Evolutionary conservation across 2,797 vertebrate species (phyloP), one percentile per base, ranked within the genome.

Genomic region (Sandelia bainsii): DNA sequence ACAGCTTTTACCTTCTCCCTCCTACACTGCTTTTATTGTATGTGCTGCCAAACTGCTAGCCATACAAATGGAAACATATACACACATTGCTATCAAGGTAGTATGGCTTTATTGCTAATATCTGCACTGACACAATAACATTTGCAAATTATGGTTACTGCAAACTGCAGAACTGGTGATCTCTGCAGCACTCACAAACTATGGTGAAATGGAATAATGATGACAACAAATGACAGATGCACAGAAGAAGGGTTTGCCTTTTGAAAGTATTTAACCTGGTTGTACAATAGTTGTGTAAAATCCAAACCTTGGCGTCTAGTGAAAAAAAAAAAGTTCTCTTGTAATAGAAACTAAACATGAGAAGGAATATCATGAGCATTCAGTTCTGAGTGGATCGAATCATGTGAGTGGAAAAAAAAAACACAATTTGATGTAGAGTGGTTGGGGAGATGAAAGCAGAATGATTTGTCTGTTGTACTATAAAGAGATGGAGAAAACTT

Each of bases 401-500:
- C 34, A n/a, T 22, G 4, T 59, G 29, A 61, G 16, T 8, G 20
- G 27, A 6, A 4, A 25, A 29, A 22, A 56, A 25, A 62, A 59
- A 22, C 27, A 42, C 6, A 72, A 59, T 51, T 37, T 73, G n/a
- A 54, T 44, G 12, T n/a, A 69, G 42, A 25, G 32, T 34, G 22
- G 23, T 3, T 42, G 22, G 20, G 32, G 19, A 58, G 17, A 60
- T 68, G 37, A 54, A 62, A 73, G 58, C 39, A 5, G 6, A 12
- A 45, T 59, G 10, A 58, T 65, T 52, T 27, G 14, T 60, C 25
- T 60, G 19, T 61, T 54, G 7, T 32, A 29, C 50, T 45, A 17
- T 45, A 40, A 1, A 48, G 49, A 44, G 16, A 22, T 65, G 20
- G 14, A 60, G 27, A 44, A 63, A 50, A 72, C 72, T 59, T 25